phyloP scores from a whole-genome alignment of 2,113 vertebrate genomes.

The Epinephelus lanceolatus region DNA sequence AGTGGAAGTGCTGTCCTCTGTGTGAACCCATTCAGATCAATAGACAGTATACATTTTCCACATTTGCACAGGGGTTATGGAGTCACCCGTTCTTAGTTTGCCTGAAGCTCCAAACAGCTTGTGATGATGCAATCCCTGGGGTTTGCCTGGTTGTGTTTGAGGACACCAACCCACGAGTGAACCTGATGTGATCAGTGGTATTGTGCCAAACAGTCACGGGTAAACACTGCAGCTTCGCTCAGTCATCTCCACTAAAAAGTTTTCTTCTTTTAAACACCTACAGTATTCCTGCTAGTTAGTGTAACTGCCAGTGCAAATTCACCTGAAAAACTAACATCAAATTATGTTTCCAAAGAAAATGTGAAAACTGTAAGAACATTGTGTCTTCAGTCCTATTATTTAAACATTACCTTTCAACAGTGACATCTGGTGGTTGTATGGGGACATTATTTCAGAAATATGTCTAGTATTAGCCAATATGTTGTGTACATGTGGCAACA shows the following conservation, averaged over 20 bases:
- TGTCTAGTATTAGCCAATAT: not conserved
- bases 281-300: not conserved
- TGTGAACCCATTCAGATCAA: slow-evolving; percentile 26
- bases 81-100: not conserved
- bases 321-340: not conserved
- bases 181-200: not conserved
- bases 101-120: slow-evolving; percentile 16
- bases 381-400: fast-evolving
- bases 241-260: not conserved
- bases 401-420: not conserved
- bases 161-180: not conserved
- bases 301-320: not conserved
- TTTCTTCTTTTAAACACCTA: not conserved
- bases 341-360: not conserved
- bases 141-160: not conserved
- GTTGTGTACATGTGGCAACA: no score
- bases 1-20: slow-evolving; percentile 10
- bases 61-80: slow-evolving; percentile 4
- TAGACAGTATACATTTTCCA: slow-evolving; percentile 5
- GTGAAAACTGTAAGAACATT: no score
- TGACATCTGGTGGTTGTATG: slow-evolving; percentile 37
- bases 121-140: not conserved
- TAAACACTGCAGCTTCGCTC: slow-evolving; percentile 4
- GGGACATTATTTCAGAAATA: not conserved
- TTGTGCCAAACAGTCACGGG: not conserved